Base-by-base conservation (phyloP, 2,113 vertebrate genomes). In the Melanerpes aurifrons region DNA sequence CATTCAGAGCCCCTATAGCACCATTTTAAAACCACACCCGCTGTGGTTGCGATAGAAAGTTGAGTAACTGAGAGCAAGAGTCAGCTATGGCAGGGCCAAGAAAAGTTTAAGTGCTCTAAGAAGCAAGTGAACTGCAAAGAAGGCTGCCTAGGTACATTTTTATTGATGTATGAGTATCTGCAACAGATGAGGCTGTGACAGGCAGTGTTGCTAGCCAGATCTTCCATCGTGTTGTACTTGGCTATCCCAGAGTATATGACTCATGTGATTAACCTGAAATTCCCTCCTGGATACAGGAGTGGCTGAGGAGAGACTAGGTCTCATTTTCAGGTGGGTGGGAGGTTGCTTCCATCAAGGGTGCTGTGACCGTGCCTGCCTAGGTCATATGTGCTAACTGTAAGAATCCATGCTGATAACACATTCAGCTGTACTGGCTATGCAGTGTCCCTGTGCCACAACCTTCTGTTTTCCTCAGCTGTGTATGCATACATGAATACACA, bases 11-110 rank as follows among this genome's bases (percentile, higher is more conserved):
- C 35, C 32, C 64, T 79, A 1, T 56, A 63, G 78, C 75, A 77
- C 59, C 6, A 9, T 85, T 92, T 91, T 87, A 82, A 70, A 95
- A 91, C 35, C 0, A 0, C 5, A 2, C n/a, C 68, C 68, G 9
- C 57, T 62, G 58, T 37, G 69, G 37, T 35, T 94, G 72, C 7
- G 1, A 24, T 76, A 73, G 74, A 59, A 91, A 80, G 31, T 92
- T 95, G 93, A 47, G 85, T 76, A 95, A 95, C 35, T 79, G 24
- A 19, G 47, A 56, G 58, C 75, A 95, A 77, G 82, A 89, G 87
- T 82, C 79, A 86, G 68, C 61, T 82, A 3, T 0, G 0, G 56
- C 26, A 29, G 87, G 47, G 53, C 72, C 56, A 70, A 32, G 37
- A 90, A 53, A 81, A 48, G 67, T 75, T 67, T 28, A 71, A 89